Evolutionary conservation across 2,797 vertebrate genomes (phyloP).

Genomic region (Pangasius macronema): DNA sequence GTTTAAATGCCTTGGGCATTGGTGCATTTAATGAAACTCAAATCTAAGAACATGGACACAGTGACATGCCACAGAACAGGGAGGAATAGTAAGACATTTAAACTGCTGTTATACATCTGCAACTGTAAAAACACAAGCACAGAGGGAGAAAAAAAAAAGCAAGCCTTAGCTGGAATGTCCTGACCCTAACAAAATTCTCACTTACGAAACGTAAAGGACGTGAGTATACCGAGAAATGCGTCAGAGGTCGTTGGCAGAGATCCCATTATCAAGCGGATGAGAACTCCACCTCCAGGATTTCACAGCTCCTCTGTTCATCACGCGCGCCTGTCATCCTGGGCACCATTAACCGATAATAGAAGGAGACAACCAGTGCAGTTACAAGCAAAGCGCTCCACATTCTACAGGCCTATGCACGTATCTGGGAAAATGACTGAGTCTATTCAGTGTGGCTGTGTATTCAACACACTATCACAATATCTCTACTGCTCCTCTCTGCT

Average conservation of each 20-base stretch:
- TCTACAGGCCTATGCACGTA: conserved; percentile 89
- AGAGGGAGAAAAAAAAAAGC: conserved; percentile 22
- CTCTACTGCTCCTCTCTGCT: conserved; percentile 59
- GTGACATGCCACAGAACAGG: conserved; percentile 25
- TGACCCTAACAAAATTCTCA: no score
- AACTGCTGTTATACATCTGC: conserved; percentile 40
- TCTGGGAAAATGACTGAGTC: conserved; percentile 85
- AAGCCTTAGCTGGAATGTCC: conserved; percentile 46
- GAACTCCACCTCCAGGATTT: conserved; percentile 90
- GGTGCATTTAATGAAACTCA: conserved; percentile 12
- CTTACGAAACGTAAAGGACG: no score
- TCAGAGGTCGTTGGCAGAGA: no score
- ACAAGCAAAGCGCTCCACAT: conserved; percentile 85
- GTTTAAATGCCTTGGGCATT: conserved; percentile 19
- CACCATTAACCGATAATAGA: conserved; percentile 98
- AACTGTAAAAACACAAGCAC: conserved; percentile 15
- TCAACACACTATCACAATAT: conserved; percentile 75
- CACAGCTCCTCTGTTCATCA: conserved; percentile 90
- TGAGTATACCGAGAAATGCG: no score
- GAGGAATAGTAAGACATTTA: conserved; percentile 22
- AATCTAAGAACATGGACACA: conserved; percentile 4
- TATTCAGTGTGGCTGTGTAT: conserved; percentile 78
- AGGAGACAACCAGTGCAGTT: conserved; percentile 92
- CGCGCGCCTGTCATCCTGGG: conserved; percentile 92
- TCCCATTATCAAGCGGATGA: conserved; percentile 77